Percentiles rank a stretch among this genome's conserved stretches.
Evolutionary conservation across 2,113 vertebrate genomes (phyloP).

Genomic region (Aspidoscelis tigris): DNA sequence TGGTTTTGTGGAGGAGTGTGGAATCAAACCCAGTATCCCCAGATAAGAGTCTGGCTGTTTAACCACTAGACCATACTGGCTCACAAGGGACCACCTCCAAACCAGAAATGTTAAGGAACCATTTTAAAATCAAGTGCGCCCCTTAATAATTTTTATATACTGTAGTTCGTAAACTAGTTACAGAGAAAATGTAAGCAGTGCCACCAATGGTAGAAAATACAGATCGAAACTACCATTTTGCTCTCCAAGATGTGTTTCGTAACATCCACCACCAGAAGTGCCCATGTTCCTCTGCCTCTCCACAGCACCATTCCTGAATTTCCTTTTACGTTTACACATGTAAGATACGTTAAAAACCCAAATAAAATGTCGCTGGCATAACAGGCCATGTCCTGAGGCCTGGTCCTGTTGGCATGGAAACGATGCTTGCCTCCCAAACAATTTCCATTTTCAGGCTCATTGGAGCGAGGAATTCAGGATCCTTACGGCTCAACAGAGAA

Average conservation of each 20-base stretch:
- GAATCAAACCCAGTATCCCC: no score
- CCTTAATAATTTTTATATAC: background rate
- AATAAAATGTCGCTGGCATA: background rate
- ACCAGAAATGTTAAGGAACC: background rate
- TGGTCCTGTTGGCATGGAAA: constrained; percentile 26
- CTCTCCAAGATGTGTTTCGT: background rate
- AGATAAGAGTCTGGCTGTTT: no score
- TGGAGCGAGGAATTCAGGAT: constrained; percentile 25
- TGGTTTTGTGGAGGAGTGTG: no score
- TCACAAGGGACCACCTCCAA: no score
- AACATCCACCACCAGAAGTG: background rate
- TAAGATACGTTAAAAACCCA: background rate
- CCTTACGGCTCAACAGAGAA: background rate
- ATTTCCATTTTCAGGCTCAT: constrained; percentile 22
- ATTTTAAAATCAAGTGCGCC: background rate
- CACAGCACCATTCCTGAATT: background rate
- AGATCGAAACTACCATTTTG: background rate
- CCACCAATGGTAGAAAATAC: background rate
- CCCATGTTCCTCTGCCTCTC: no score
- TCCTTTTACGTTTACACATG: background rate
- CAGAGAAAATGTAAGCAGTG: background rate
- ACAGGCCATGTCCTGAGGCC: background rate
- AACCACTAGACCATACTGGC: no score
- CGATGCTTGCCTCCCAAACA: background rate
- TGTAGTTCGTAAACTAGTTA: background rate